Percentiles rank a stretch among this genome's conserved stretches.
Evolutionary conservation across 92 coral and sea anemone species (phyloP).

Genomic region (Parazoanthus darwini): DNA sequence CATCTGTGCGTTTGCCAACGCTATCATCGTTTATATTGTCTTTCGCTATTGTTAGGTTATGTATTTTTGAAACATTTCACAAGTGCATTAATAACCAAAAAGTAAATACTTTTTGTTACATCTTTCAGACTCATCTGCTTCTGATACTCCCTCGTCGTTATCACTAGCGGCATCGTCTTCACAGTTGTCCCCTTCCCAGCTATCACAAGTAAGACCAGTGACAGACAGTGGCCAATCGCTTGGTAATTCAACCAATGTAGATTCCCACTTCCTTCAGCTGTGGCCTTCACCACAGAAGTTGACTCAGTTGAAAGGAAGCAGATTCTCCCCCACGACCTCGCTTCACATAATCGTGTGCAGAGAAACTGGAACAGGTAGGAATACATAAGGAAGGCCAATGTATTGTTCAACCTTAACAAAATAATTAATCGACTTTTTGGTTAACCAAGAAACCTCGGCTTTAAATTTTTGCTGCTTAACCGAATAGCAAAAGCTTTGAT

Average conservation of each 20-base stretch:
- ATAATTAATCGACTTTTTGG: too few relatives aligned
- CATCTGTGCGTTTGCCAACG: too few relatives aligned
- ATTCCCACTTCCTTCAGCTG: conserved; percentile 54
- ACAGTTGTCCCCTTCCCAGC: conserved; percentile 28
- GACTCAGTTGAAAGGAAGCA: conserved; percentile 74
- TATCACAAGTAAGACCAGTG: conserved; percentile 26
- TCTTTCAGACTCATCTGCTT: conserved; percentile 18
- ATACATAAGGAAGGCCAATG: not conserved
- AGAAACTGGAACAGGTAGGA: conserved; percentile 56
- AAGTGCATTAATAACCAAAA: not conserved
- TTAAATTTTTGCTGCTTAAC: too few relatives aligned
- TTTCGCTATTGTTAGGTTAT: too few relatives aligned
- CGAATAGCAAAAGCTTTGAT: too few relatives aligned
- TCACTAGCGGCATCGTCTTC: conserved; percentile 29
- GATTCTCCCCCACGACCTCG: conserved; percentile 68
- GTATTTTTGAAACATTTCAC: not conserved
- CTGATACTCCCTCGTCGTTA: conserved; percentile 16
- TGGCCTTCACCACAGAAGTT: conserved; percentile 95
- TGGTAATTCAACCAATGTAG: conserved; percentile 45
- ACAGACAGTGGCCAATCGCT: conserved; percentile 40
- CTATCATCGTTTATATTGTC: too few relatives aligned
- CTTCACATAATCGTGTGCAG: conserved; percentile 60
- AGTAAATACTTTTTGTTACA: not conserved
- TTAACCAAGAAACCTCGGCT: too few relatives aligned
- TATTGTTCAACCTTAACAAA: too few relatives aligned